Evolutionary conservation across 1,140 invertebrate genomes (phyloP).

Genomic region (Drosophila mayri): DNA sequence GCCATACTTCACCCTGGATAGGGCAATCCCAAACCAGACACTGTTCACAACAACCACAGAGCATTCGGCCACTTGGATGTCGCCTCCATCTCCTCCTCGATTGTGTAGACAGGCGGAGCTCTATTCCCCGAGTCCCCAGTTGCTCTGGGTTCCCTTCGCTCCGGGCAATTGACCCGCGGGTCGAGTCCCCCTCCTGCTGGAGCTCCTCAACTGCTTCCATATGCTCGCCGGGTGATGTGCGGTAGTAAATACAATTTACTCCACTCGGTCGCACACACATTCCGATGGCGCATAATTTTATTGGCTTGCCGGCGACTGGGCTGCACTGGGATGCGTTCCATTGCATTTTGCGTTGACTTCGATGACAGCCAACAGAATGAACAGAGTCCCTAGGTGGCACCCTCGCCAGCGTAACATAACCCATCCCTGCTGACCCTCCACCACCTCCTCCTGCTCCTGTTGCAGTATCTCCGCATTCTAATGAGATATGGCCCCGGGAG

Average conservation of each 20-base stretch:
- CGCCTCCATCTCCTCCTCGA: conserved; percentile 3
- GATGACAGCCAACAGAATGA: conserved; percentile 66
- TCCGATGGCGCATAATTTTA: conserved; percentile 80
- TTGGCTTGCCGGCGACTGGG: conserved; percentile 53
- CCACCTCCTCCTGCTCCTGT: neutral
- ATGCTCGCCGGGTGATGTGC: conserved; percentile 38
- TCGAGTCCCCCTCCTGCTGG: neutral
- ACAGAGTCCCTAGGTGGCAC: conserved; percentile 55
- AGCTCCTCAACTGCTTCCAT: conserved; percentile 38
- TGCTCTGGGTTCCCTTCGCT: neutral
- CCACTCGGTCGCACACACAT: conserved; percentile 68
- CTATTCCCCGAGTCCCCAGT: neutral
- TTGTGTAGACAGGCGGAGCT: conserved; percentile 25
- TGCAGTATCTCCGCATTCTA: conserved; percentile 33
- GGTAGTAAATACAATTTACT: conserved; percentile 76
- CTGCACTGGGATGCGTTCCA: conserved; percentile 26
- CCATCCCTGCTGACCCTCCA: neutral
- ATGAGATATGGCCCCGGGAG: conserved; percentile 55
- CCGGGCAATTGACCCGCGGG: conserved; percentile 41
- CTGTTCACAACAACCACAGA: conserved; percentile 23
- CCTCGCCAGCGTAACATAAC: neutral
- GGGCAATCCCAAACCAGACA: conserved; percentile 21
- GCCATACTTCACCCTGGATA: neutral
- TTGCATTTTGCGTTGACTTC: conserved; percentile 47
- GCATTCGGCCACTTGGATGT: conserved; percentile 42